Conservation (phyloP, 2,888 invertebrate species). For the Copidosoma aretas region DNA sequence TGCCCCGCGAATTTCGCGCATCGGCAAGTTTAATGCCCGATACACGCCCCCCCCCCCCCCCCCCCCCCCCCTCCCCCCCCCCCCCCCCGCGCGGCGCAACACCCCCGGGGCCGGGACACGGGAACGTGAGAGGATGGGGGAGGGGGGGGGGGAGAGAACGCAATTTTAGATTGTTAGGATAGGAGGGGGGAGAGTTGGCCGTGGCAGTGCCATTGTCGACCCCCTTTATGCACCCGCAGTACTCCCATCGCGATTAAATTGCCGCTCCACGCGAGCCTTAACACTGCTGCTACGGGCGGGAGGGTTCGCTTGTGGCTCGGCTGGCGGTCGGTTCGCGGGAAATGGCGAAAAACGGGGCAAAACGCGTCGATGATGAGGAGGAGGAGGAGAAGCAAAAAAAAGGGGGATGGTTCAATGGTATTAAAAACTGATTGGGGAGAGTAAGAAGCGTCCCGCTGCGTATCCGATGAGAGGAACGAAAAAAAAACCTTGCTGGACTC, state of each 20-base stretch:
- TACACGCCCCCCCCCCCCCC: no score
- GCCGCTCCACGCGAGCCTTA: neutral
- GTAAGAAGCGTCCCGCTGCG: neutral
- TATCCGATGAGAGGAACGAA: neutral
- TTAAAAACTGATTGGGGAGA: neutral
- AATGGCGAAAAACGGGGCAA: neutral
- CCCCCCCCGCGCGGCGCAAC: neutral
- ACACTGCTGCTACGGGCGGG: neutral
- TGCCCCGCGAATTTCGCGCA: constrained; percentile 38
- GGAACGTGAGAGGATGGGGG: neutral
- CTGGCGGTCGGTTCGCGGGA: neutral
- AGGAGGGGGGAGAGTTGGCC: constrained; percentile 41
- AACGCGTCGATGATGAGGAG: no score
- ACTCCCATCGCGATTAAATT: neutral
- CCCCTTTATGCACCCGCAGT: no score
- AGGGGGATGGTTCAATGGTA: neutral
- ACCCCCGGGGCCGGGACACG: neutral
- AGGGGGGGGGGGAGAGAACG: constrained; percentile 5
- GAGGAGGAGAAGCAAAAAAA: neutral
- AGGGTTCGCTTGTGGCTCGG: neutral
- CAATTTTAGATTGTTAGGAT: constrained; percentile 46
- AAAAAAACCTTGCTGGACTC: neutral
- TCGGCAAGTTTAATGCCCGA: constrained; percentile 30
- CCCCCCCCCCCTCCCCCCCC: neutral
- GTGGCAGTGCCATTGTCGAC: constrained; percentile 18